A percentile compares a stretch with the other conserved stretches of the same genome.
Evolutionary conservation across 2,888 invertebrate genomes (phyloP).

Genomic region (Habrosyne pyritoides): DNA sequence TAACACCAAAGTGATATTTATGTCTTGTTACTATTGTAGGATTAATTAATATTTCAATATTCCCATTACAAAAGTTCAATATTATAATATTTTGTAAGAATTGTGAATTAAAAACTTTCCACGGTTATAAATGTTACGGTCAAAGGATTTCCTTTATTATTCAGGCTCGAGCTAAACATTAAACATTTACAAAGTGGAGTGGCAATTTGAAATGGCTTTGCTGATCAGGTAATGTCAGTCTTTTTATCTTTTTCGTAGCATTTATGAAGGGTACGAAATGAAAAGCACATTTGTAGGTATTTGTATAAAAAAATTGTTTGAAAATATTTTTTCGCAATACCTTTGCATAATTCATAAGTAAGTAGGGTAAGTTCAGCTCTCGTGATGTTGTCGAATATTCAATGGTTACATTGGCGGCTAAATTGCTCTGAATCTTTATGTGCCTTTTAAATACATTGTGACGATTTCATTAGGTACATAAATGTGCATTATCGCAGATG

Average conservation of each 20-base stretch:
- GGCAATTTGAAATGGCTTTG: slow-evolving; percentile 3
- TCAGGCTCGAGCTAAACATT: not conserved
- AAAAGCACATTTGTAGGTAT: slow-evolving; percentile 12
- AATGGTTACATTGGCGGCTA: slow-evolving; percentile 5
- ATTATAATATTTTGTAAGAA: not conserved
- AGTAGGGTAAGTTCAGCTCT: not conserved
- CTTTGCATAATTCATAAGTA: not conserved
- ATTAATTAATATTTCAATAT: slow-evolving; percentile 31
- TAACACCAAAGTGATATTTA: slow-evolving; percentile 70
- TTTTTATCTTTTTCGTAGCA: slow-evolving; percentile 29
- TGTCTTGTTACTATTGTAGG: slow-evolving; percentile 49
- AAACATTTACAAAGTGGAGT: not conserved
- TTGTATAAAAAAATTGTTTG: not conserved
- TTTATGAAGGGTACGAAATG: slow-evolving; percentile 24
- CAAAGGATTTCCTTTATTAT: slow-evolving; percentile 9
- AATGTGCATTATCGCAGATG: too few relatives aligned
- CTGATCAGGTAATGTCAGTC: slow-evolving; percentile 19
- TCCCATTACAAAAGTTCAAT: not conserved
- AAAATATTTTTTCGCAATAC: not conserved
- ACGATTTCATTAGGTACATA: not conserved
- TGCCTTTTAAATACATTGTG: slow-evolving; percentile 5
- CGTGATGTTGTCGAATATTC: not conserved
- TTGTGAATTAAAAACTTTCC: not conserved
- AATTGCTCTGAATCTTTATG: not conserved
- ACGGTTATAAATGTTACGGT: slow-evolving; percentile 32